phyloP scores from a whole-genome alignment of 2,113 vertebrate genomes.

The Physeter macrocephalus region DNA sequence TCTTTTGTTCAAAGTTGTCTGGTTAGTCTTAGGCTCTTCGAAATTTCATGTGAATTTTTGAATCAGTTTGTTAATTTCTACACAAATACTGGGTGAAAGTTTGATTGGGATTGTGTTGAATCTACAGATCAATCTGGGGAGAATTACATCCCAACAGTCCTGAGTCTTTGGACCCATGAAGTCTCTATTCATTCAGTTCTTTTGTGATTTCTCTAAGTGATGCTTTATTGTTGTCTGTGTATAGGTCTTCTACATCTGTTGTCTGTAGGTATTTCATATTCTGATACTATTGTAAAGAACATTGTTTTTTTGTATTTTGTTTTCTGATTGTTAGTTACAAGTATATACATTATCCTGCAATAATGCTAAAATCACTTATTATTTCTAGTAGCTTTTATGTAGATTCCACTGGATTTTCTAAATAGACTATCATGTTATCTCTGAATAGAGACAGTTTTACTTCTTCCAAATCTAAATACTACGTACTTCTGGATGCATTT shows the following conservation, averaged over 20 bases:
- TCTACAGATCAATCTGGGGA: rapidly evolving
- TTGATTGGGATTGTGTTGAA: rapidly evolving
- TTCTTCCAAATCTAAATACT: rapidly evolving
- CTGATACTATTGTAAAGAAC: rapidly evolving
- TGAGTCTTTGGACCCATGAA: rapidly evolving
- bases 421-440: rapidly evolving
- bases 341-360: rapidly evolving
- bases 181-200: rapidly evolving
- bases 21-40: background rate
- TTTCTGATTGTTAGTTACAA: background rate
- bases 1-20: background rate
- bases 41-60: background rate
- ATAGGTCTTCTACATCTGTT: rapidly evolving
- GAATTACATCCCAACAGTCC: rapidly evolving
- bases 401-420: background rate
- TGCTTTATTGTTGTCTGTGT: rapidly evolving
- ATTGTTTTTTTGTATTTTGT: background rate
- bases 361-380: rapidly evolving
- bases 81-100: background rate
- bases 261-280: rapidly evolving
- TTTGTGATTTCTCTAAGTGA: rapidly evolving
- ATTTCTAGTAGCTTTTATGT: rapidly evolving
- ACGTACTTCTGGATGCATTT: rapidly evolving
- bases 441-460: rapidly evolving
- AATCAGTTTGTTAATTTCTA: background rate